Base-by-base conservation (phyloP, 2,888 invertebrate species). In the Dasypolia templi region DNA sequence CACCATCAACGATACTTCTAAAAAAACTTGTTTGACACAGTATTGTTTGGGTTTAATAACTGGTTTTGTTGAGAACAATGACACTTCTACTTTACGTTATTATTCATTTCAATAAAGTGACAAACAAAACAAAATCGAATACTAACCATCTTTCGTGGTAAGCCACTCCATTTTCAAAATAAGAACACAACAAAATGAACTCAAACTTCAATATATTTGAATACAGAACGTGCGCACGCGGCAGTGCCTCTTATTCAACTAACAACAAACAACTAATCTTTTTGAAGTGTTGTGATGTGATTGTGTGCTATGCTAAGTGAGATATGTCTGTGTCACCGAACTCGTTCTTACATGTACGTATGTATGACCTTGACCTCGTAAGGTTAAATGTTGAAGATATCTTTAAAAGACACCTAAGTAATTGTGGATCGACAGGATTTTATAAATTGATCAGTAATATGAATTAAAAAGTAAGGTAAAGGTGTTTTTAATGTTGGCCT, bases 131-230 rank as follows among this genome's bases (percentile, higher is more conserved):
- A 61, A n/a, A 26, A 53, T 1, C 70, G 11, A 55, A 53, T 19
- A 86, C 89, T 88, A 65, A 94, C 94, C 93, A 72, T 91, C 88
- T 49, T 90, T 86, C 49, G 93, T 91, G n/a, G 75, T 86, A 55
- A 85, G 88, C 90, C 90, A 92, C 86, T 93, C 92, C 94, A 95
- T 94, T 85, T 86, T 88, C 32, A 75, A 76, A 65, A 55, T 32
- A 56, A n/a, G 65, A 32, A 49, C 44, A 69, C 49, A 61, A 75
- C 35, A 58, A 46, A 42, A 26, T n/a, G 3, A 17, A 14, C 14
- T 26, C 14, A 55, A 59, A 55, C 6, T 19, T 51, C 17, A 68
- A 68, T 55, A 63, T 42, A 5, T 22, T 51, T 56, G 5, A 59
- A 70, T 29, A 58, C 26, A 12, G 22, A 69, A 82, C 88, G 83